Conservation (phyloP, 2,888 invertebrate genomes). For the Griposia aprilina region DNA sequence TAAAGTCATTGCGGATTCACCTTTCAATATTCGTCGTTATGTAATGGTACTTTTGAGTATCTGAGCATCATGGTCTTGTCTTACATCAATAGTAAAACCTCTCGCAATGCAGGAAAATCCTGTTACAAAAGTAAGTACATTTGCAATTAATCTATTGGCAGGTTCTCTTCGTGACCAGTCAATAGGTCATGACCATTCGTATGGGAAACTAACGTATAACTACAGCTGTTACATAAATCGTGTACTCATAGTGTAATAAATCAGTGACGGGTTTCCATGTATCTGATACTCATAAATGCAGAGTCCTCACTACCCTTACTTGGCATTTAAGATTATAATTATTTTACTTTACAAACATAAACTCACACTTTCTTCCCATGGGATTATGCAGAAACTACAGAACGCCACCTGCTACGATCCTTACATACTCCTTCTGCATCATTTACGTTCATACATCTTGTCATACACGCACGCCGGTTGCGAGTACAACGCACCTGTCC, state of each 20-base stretch:
- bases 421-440: too few relatives aligned
- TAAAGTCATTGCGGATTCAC: conserved; percentile 8
- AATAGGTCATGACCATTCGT: conserved; percentile 8
- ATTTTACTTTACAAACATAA: not conserved
- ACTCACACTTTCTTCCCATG: not conserved
- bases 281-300: not conserved
- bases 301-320: not conserved
- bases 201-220: not conserved
- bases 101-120: not conserved
- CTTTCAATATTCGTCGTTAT: conserved; percentile 4
- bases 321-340: not conserved
- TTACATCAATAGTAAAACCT: not conserved
- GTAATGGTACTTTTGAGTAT: not conserved
- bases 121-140: not conserved
- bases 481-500: too few relatives aligned
- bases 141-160: not conserved
- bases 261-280: not conserved
- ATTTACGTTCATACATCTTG: too few relatives aligned
- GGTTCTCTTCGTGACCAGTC: not conserved
- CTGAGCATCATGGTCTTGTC: not conserved
- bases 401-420: too few relatives aligned
- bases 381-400: not conserved
- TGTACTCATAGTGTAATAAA: not conserved
- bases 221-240: not conserved
- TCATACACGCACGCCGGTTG: too few relatives aligned